Base-by-base conservation (phyloP, 2,888 invertebrate genomes). In the Napeogenes sylphis region DNA sequence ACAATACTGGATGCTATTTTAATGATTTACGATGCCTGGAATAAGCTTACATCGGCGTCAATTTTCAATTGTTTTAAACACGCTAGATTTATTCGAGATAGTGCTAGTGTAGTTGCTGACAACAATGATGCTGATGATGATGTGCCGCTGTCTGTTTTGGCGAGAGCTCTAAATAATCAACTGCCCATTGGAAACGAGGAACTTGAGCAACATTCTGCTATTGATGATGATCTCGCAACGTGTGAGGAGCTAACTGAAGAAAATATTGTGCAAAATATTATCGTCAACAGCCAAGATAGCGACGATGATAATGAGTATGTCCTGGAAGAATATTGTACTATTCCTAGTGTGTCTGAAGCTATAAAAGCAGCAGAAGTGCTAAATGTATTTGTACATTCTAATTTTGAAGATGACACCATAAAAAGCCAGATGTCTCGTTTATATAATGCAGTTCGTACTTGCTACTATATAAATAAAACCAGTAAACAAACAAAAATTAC, bases 141-240 rank as follows among this genome's bases (percentile, higher is more conserved):
- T 62, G 62, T 71, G 57, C 68, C 70, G 61, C 68, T 72, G 67
- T 61, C 55, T 51, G 54, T 63, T 61, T 71, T 67, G 69, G 67
- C 62, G 56, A 68, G 53, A 62, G 68, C 68, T 66, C 61, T 71
- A 64, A 56, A 68, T 68, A 64, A 64, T 46, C 61, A 64, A 62
- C 63, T 64, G 62, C 66, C 68, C 56, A 64, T 67, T 65, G 56
- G 59, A 70, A 65, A 67, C 45, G 67, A 66, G 55, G 59, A 35
- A 35, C 3, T 35, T 35, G 45, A 57, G 53, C 53, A 61, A 57
- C 53, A 57, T 61, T 46, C 51, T 56, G 42, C 38, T 57, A 57
- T 61, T 53, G 57, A 57, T 61, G 21, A 21, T 21, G 21, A 21
- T 56, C 51, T 56, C 61, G 53, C 51, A 46, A 60, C 54, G 46